Evolutionary conservation across 2,888 invertebrate genomes (phyloP).

Genomic region (Mythimna pallens): DNA sequence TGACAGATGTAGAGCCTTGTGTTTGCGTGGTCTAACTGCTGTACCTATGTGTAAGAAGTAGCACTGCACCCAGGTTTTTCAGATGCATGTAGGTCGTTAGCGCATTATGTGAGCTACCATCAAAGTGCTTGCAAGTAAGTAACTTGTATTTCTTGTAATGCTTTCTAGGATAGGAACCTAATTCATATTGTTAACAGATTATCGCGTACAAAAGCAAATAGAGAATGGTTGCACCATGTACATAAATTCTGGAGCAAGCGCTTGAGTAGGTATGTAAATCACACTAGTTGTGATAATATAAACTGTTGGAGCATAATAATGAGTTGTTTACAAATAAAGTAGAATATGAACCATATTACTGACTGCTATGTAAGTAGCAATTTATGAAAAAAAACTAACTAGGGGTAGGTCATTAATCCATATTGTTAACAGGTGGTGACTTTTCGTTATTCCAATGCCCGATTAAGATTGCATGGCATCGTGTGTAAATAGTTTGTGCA

Average conservation of each 20-base stretch:
- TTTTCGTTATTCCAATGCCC: conserved; percentile 7
- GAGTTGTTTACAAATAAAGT: conserved; percentile 25
- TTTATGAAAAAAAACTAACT: conserved; percentile 10
- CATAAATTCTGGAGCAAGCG: not conserved
- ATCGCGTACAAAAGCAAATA: conserved; percentile 3
- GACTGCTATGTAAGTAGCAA: conserved; percentile 28
- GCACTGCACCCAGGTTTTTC: conserved; percentile 13
- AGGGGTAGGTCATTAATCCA: conserved; percentile 33
- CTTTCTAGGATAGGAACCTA: conserved; percentile 19
- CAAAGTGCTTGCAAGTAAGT: conserved; percentile 26
- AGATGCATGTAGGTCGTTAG: conserved; percentile 12
- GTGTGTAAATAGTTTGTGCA: conserved; percentile 1
- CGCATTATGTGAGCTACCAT: conserved; percentile 15
- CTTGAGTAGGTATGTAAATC: not conserved
- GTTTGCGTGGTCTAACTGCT: conserved; percentile 29
- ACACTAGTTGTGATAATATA: not conserved
- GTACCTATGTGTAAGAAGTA: conserved; percentile 19
- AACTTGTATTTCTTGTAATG: not conserved
- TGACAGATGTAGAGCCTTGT: conserved; percentile 35
- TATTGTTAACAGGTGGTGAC: conserved; percentile 50
- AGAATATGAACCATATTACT: not conserved
- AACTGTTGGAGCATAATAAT: conserved; percentile 20
- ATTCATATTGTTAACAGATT: conserved; percentile 43
- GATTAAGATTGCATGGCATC: conserved; percentile 41
- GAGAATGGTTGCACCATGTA: not conserved